Evolutionary conservation across 2,888 invertebrate species (phyloP), one percentile per base, ranked within the genome.

Genomic region (Amphipoea oculea): DNA sequence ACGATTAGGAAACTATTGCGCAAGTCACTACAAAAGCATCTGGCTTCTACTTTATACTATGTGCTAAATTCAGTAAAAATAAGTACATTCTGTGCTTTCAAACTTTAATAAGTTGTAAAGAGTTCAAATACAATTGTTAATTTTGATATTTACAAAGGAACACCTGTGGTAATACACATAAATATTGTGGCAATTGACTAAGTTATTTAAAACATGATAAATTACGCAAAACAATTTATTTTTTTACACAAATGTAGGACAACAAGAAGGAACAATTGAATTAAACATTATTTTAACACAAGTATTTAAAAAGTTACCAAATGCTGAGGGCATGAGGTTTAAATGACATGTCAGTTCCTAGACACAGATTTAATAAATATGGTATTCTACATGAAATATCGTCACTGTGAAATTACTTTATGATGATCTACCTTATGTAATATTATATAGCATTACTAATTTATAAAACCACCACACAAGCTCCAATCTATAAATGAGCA

Each of bases 11-110:
- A 83, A 84, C 79, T 81, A 89, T 89, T 84, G 87, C 87, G 84
- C 83, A 89, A 89, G 78, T 87, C 85, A 87, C 92, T 92, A 92
- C 88, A 87, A 81, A 92, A 92, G 92, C 92, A 76, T 88, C 74
- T 84, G 83, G 73, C 73, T 77, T 75, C 89, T 89, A 91, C 88
- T 84, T 85, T 90, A 89, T 60, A 83, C 85, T 90, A 89, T 84
- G 90, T 91, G 90, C 90, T 90, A 88, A 81, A 84, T 89, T 86
- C 85, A 75, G 82, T 82, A 88, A 86, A 83, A 83, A 84, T 89
- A 90, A 89, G 86, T 90, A 90, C 89, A 89, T 87, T 87, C 82
- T 82, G 89, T 91, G 89, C 90, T 87, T 87, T 83, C 77, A 81
- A 86, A 88, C 82, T 82, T 83, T 66, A 54, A 29, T 79, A 81